Evolutionary conservation across 2,113 vertebrate genomes (phyloP).

Genomic region (Sander lucioperca): DNA sequence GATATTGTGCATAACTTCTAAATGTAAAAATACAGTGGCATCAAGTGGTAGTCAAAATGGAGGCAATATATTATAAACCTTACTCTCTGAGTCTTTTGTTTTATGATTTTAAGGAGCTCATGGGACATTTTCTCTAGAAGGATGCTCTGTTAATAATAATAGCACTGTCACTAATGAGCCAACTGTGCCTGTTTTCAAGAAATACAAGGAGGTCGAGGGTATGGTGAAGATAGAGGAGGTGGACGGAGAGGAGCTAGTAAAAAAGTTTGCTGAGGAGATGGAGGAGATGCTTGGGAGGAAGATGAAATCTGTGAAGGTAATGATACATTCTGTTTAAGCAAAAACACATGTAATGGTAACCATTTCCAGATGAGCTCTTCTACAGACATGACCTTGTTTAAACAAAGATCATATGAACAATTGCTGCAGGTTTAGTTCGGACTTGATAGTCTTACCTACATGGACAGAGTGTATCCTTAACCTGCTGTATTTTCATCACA

Average conservation of each 20-base stretch:
- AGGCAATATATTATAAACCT: background rate
- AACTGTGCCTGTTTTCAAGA: slow-evolving; percentile 78
- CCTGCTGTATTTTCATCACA: slow-evolving; percentile 63
- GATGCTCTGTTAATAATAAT: background rate
- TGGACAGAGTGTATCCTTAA: background rate
- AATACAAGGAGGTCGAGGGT: slow-evolving; percentile 93
- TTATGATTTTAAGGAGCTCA: background rate
- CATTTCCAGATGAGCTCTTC: background rate
- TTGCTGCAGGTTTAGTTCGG: background rate
- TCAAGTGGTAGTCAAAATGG: background rate
- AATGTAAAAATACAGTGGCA: background rate
- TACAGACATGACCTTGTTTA: background rate
- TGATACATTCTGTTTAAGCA: background rate
- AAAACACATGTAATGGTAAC: background rate
- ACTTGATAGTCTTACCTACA: background rate
- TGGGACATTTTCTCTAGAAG: no score
- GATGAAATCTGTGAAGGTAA: slow-evolving; percentile 94
- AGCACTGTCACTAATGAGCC: background rate
- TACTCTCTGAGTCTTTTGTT: background rate
- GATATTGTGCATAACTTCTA: background rate
- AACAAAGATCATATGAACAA: background rate
- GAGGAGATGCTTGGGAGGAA: slow-evolving; percentile 95
- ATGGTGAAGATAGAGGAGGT: slow-evolving; percentile 92
- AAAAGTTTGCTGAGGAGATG: slow-evolving; percentile 94
- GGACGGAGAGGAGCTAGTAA: slow-evolving; percentile 92